These are phyloP conservation scores for Syrrhaptes paradoxus DNA, from an alignment of 2,113 vertebrate genomes.

Conservation along the genomic window DNA sequence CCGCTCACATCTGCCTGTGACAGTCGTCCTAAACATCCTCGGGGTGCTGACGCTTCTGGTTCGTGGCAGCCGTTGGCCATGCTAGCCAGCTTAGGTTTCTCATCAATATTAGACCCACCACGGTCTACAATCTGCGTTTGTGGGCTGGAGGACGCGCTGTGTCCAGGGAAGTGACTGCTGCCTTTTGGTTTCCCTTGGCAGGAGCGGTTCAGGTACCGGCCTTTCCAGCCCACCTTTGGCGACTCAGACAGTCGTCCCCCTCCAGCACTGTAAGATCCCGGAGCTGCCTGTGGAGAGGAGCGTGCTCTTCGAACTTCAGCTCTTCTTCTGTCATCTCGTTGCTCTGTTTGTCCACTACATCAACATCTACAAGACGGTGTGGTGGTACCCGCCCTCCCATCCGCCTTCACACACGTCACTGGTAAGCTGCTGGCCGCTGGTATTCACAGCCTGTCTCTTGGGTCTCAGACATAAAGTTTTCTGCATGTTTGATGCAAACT, in stretches of 20 bases:
- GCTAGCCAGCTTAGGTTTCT: fast-evolving
- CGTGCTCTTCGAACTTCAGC: conserved; percentile 93
- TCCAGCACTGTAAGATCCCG: conserved; percentile 95
- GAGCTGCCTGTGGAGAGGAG: conserved; percentile 91
- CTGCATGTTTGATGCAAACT: background rate
- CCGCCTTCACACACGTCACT: conserved; percentile 94
- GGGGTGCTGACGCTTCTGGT: background rate
- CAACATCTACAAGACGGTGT: conserved; percentile 99
- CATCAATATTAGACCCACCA: fast-evolving
- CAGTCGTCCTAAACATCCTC: fast-evolving
- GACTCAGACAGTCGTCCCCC: conserved; percentile 90
- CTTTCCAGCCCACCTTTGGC: conserved; percentile 95
- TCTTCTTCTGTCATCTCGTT: conserved; percentile 96
- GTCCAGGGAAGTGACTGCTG: background rate
- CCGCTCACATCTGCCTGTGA: background rate
- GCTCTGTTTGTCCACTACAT: conserved; percentile 98
- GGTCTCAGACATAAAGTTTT: fast-evolving
- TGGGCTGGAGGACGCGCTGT: background rate
- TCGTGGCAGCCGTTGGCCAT: background rate
- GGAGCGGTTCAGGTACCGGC: conserved; percentile 90
- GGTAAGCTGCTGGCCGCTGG: conserved; percentile 74
- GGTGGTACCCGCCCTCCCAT: conserved; percentile 96
- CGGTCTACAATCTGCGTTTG: fast-evolving
- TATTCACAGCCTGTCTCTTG: background rate
- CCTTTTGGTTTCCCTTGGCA: conserved; percentile 25